Conservation (phyloP, 2,888 invertebrate species). For the Sphaerophoria rueppellii region DNA sequence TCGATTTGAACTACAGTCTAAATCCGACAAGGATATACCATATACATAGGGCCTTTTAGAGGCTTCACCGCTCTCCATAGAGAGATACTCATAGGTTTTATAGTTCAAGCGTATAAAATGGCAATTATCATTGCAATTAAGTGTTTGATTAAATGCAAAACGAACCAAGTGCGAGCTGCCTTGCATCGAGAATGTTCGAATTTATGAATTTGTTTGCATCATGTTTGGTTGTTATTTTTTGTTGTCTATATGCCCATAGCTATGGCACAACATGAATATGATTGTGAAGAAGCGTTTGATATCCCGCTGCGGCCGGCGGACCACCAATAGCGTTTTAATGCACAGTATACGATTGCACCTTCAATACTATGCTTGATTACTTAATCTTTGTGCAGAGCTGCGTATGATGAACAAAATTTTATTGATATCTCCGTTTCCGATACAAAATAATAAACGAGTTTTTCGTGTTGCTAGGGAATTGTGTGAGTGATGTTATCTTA, state of each 20-base stretch:
- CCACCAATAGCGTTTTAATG: constrained; percentile 31
- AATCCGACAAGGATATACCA: constrained; percentile 21
- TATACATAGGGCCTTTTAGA: not conserved
- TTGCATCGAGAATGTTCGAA: constrained; percentile 2
- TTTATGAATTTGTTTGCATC: constrained; percentile 51
- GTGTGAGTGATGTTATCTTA: too few relatives aligned
- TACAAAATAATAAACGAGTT: too few relatives aligned
- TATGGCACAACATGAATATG: not conserved
- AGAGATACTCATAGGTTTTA: constrained; percentile 53
- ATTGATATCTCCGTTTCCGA: constrained; percentile 1
- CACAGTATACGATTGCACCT: constrained; percentile 54
- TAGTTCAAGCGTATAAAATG: constrained; percentile 68
- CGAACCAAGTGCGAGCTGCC: constrained; percentile 61
- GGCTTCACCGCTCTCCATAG: constrained; percentile 4
- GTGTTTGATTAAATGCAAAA: constrained; percentile 74
- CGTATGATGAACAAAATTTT: not conserved
- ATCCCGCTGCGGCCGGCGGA: constrained; percentile 56
- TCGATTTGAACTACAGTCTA: constrained; percentile 62
- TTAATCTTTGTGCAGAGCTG: constrained; percentile 45
- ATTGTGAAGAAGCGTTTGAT: constrained; percentile 36
- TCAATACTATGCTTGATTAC: constrained; percentile 31
- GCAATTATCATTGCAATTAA: constrained; percentile 74
- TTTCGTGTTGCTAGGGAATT: too few relatives aligned
- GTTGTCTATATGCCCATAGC: constrained; percentile 1
- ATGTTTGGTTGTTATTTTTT: constrained; percentile 1